A percentile compares a stretch with the other conserved stretches of the same genome.
phyloP scores from a whole-genome alignment of 2,888 invertebrate genomes.

The Hyposoter dolosus region DNA sequence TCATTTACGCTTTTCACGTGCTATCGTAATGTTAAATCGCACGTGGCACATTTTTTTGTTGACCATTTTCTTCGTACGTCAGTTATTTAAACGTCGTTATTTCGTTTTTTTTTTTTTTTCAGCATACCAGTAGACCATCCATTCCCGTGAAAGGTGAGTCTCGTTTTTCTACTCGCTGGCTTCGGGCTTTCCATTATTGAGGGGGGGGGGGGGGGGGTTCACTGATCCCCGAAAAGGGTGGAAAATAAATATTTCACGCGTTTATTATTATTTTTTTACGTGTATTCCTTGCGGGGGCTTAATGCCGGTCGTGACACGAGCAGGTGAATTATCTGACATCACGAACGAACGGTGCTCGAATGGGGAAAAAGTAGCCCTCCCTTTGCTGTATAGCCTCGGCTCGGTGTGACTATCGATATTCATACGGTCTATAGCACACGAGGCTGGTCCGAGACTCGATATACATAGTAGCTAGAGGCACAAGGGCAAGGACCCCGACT shows the following conservation, averaged over 20 bases:
- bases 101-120: constrained; percentile 72
- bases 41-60: constrained; percentile 62
- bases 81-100: constrained; percentile 27
- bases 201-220: too few species aligned
- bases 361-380: constrained; percentile 20
- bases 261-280: neutral
- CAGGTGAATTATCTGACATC: constrained; percentile 63
- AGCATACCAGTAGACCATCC: constrained; percentile 83
- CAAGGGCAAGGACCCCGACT: constrained; percentile 83
- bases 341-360: constrained; percentile 17
- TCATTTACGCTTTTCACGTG: constrained; percentile 49
- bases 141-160: constrained; percentile 84
- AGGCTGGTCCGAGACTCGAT: constrained; percentile 68
- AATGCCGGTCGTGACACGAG: constrained; percentile 46
- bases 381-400: neutral
- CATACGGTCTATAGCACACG: constrained; percentile 68
- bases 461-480: constrained; percentile 73
- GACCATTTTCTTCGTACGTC: neutral
- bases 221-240: neutral
- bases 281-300: constrained; percentile 28
- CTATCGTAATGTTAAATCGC: constrained; percentile 50
- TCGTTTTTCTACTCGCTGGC: neutral
- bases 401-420: constrained; percentile 80
- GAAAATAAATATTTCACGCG: neutral
- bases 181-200: neutral